phyloP scores from a whole-genome alignment of 2,113 vertebrate genomes.

The Gymnogyps californianus region DNA sequence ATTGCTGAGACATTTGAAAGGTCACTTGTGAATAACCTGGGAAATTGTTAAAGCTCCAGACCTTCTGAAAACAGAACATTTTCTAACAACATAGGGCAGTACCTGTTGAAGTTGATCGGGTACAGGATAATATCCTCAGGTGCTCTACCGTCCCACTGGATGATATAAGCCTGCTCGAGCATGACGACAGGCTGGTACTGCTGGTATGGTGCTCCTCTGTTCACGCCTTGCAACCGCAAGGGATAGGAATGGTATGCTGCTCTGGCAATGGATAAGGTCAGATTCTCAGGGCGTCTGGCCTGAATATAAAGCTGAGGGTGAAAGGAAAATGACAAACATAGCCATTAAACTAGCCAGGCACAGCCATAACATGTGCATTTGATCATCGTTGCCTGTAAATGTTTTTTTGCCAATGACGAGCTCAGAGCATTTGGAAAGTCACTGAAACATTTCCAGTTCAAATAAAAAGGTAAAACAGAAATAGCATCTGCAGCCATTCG shows the following conservation, averaged over 20 bases:
- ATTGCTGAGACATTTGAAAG: not conserved
- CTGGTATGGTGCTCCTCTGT: not conserved
- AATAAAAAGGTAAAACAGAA: constrained; percentile 57
- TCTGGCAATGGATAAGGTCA: constrained; percentile 53
- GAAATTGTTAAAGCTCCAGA: not conserved
- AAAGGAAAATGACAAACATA: constrained; percentile 28
- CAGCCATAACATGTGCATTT: constrained; percentile 33
- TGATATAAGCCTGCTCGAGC: not conserved
- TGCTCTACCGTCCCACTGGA: constrained; percentile 17
- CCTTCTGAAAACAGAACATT: not conserved
- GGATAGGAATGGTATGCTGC: constrained; percentile 8
- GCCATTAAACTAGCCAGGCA: not conserved
- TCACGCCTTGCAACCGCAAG: not conserved
- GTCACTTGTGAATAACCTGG: not conserved
- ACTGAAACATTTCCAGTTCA: constrained; percentile 41
- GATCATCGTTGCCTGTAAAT: constrained; percentile 2
- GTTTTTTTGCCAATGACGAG: not conserved
- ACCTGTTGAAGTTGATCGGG: constrained; percentile 49
- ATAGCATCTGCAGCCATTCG: constrained; percentile 19
- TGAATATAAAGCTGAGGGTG: constrained; percentile 67
- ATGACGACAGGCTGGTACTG: constrained; percentile 34
- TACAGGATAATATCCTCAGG: constrained; percentile 24
- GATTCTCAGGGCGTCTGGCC: constrained; percentile 60
- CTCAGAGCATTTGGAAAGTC: constrained; percentile 39
- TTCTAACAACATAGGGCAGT: not conserved